Percentiles rank a stretch among this genome's conserved stretches.
Evolutionary conservation across 2,888 invertebrate genomes (phyloP).

Genomic region (Fragum fragum): DNA sequence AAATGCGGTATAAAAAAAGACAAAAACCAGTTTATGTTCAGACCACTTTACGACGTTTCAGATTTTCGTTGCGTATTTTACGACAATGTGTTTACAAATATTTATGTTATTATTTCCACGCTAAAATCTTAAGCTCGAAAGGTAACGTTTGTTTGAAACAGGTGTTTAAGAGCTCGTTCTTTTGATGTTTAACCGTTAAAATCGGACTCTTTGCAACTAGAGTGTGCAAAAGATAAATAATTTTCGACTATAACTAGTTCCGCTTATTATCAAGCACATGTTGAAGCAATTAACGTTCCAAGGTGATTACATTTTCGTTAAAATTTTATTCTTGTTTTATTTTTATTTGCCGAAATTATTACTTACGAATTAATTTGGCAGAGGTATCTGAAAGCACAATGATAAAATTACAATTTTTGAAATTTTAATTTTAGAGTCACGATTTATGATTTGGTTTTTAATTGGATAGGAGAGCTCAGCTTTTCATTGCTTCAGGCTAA

Average conservation of each 20-base stretch:
- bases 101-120: constrained; percentile 48
- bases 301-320: constrained; percentile 13
- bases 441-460: not conserved
- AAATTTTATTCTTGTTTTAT: constrained; percentile 7
- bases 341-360: constrained; percentile 6
- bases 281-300: constrained; percentile 34
- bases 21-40: no score
- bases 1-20: no score
- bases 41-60: constrained; percentile 14
- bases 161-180: constrained; percentile 45
- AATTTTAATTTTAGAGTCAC: not conserved
- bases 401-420: not conserved
- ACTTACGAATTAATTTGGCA: not conserved
- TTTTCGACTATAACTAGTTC: constrained; percentile 25
- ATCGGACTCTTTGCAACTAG: constrained; percentile 18
- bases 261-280: constrained; percentile 42
- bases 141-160: constrained; percentile 50
- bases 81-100: constrained; percentile 42
- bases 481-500: no score
- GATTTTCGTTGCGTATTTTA: constrained; percentile 13
- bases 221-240: constrained; percentile 49
- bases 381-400: constrained; percentile 6
- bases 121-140: constrained; percentile 30
- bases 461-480: no score
- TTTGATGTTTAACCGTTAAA: constrained; percentile 49